Evolutionary conservation across 2,797 vertebrate species (phyloP), one percentile per base, ranked within the genome.

Genomic region (Siniperca undulata): DNA sequence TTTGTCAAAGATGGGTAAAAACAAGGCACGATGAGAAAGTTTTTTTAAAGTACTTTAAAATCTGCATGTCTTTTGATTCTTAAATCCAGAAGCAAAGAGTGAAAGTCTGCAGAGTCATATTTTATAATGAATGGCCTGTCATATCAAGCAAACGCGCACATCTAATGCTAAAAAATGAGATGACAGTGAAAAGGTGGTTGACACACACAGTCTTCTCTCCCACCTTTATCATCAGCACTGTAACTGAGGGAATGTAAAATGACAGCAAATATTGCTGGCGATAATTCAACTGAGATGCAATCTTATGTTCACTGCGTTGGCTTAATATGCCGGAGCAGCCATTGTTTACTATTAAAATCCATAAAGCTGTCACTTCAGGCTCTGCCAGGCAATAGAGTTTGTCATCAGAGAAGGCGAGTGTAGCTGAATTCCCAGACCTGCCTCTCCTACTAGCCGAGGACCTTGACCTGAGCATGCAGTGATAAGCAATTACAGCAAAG

Each of bases 271-370:
- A 88, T 82, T 88, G 83, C 65, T 52, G 53, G 68, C 78, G 73
- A 86, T 90, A 83, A 90, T 91, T 94, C 80, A 91, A 60, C 48
- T 67, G 85, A 78, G 71, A 86, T 77, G 80, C 58, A 85, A 82
- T 90, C 71, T 87, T 52, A 12, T 60, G 69, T 82, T 84, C 50
- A 44, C 55, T 74, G 74, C 59, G 52, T 81, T 74, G 64, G 59
- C 56, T 78, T 87, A 79, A 83, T 83, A 82, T 87, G 78, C 83
- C 52, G 4, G 14, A 61, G 76, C 38, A 70, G 70, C 75, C 77
- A 77, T 84, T 88, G 85, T 90, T 91, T 87, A 81, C 88, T 64
- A 75, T 83, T 89, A 84, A 86, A 90, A 75, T 80, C 78, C 68
- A 69, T 59, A 69, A 77, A 81, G 72, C 86, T 89, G 82, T 74